A percentile compares a stretch with the other conserved stretches of the same genome.
Conservation (phyloP, 2,797 vertebrate genomes). For the Agapornis canus region DNA sequence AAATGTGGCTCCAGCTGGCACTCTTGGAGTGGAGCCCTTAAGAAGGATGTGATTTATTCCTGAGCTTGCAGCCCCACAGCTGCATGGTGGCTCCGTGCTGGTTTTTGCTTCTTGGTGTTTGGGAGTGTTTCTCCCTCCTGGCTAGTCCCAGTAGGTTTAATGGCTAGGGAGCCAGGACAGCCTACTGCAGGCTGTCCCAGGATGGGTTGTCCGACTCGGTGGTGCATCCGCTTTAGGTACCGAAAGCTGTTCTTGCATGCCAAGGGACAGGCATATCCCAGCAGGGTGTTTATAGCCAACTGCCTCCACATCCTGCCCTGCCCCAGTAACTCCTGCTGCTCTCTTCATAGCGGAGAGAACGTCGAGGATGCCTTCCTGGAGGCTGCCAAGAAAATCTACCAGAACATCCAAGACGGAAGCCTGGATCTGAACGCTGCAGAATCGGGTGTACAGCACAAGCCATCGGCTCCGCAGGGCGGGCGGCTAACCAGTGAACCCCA, state of each 20-base stretch:
- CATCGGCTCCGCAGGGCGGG: constrained; percentile 94
- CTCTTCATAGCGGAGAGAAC: constrained; percentile 87
- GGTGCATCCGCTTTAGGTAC: neutral
- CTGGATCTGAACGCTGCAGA: constrained; percentile 96
- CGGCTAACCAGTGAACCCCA: constrained; percentile 98
- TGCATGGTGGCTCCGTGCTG: neutral
- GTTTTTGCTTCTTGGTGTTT: accelerated
- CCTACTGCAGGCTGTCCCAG: neutral
- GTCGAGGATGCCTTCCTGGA: constrained; percentile 97
- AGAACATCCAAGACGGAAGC: constrained; percentile 98
- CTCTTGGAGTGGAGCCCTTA: accelerated
- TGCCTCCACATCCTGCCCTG: accelerated
- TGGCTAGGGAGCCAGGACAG: neutral
- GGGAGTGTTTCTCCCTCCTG: accelerated
- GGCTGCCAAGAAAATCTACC: constrained; percentile 98
- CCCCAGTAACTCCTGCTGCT: neutral
- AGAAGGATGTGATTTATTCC: neutral
- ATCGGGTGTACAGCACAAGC: constrained; percentile 98
- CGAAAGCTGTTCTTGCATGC: accelerated
- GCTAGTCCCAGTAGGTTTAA: accelerated
- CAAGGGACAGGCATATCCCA: neutral
- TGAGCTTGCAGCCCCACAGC: neutral
- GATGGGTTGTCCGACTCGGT: accelerated
- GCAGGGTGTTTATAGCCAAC: neutral
- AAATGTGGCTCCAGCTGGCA: neutral